phyloP scores from a whole-genome alignment of 1,140 invertebrate species.

The Aphidius gifuensis region DNA sequence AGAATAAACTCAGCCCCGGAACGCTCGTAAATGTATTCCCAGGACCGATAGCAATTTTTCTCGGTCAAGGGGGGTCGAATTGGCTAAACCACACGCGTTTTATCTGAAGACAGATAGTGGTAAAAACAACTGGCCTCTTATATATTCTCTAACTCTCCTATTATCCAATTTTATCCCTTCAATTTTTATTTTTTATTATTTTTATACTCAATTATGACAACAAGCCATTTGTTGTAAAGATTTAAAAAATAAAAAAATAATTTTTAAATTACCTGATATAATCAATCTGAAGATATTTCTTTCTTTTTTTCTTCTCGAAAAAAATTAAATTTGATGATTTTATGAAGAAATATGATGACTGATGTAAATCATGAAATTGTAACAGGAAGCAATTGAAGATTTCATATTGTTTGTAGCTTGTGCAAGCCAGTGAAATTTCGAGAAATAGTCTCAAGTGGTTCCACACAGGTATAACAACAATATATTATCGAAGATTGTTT shows the following conservation, averaged over 20 bases:
- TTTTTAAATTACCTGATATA: neutral
- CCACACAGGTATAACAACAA: conserved; percentile 33
- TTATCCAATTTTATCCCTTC: neutral
- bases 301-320: neutral
- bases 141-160: conserved; percentile 1
- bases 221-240: neutral
- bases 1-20: conserved; percentile 51
- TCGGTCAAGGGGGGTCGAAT: conserved; percentile 53
- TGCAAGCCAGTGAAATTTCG: neutral
- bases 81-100: conserved; percentile 48
- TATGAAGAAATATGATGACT: neutral
- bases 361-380: conserved; percentile 4
- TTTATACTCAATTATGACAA: neutral
- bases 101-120: conserved; percentile 48
- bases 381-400: neutral
- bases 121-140: conserved; percentile 33
- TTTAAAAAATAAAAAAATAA: neutral
- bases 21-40: conserved; percentile 57
- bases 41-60: conserved; percentile 55
- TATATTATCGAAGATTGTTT: conserved; percentile 57
- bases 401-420: too few species aligned
- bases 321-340: neutral
- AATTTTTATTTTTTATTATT: neutral
- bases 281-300: neutral
- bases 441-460: conserved; percentile 9